Evolutionary conservation across 2,113 vertebrate species (phyloP), one percentile per base, ranked within the genome.

Genomic region (Salvelinus alpinus): DNA sequence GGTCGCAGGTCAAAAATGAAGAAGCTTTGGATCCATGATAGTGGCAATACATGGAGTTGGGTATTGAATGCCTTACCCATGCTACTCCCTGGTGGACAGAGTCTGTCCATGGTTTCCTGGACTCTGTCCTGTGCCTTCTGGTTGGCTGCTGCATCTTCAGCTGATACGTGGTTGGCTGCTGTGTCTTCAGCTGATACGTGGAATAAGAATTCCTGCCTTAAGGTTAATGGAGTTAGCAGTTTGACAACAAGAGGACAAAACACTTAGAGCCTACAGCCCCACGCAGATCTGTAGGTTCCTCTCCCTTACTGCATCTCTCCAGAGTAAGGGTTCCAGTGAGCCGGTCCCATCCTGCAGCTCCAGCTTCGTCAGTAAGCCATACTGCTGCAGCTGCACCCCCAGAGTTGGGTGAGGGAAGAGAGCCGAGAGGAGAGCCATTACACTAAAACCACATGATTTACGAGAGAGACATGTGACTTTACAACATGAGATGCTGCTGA

Each of bases 321-420:
- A 94, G 76, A 99, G 91, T 72, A 95, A 93, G 16, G 93, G 93
- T 68, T 96, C 91, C 78, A 99, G 76, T 1, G 91, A 84, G 88
- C 91, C 95, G 5, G 93, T 95, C 82, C 87, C 89, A 84, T 99
- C 97, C 77, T 95, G 91, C 72, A 98, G 88, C 70, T 92, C 89
- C 74, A 99, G 92, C 81, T 91, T 94, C 94, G 99, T 92, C 84
- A 98, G 29, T 74, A 98, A 93, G 34, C 94, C 89, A 76, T 95
- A 94, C 57, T 85, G 91, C 69, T 98, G 93, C 2, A 81, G 91
- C 74, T 94, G 91, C 78, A 98, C 79, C 60, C 96, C 95, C 54
- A 98, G 86, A 70, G 72, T 96, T 98, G 75, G 44, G 13, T 1
- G 25, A 13, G n/a, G 20, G 12, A 27, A 38, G 31, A 64, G 18